Base-by-base conservation (phyloP, 2,113 vertebrate genomes). In the Solea solea region DNA sequence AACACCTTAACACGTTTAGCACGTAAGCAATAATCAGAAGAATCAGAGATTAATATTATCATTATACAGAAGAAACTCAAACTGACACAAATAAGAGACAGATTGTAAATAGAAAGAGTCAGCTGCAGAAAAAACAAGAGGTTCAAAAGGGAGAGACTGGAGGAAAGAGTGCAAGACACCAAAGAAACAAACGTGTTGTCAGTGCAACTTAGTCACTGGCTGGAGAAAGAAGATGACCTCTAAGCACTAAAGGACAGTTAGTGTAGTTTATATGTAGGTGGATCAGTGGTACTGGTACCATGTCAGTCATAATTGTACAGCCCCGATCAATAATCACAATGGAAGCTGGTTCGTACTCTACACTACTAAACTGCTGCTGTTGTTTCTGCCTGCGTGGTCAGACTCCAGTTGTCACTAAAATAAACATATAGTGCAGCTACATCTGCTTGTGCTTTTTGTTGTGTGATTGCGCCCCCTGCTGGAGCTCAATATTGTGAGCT, bases 1-100 rank as follows among this genome's bases (percentile, higher is more conserved):
- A 92, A 92, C 86, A 92, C 89, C 70, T 89, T 84, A 92, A 90
- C 90, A 90, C 86, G 84, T 89, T 89, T 62, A 92, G 85, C 91
- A 92, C 67, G 71, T 82, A 89, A 88, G 88, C 89, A 88, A 86
- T 90, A 90, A 92, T 85, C 67, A 4, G 67, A 86, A 88, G 86
- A 91, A 90, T 83, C 81, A 73, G 86, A 89, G 86, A 88, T 82
- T 75, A 78, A 34, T 34, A 34, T 82, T 88, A 83, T 78, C 86
- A 90, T 86, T 72, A 69, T 80, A 89, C 83, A 90, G 88, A 86
- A 88, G 79, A 85, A 92, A 91, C 49, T 81, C 68, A 89, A 90
- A 92, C 34, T 40, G 84, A 83, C 84, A 86, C 64, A 82, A 87
- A 65, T 78, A 76, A 84, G 27, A 85, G 78, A 86, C 65, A 76